phyloP scores from a whole-genome alignment of 2,113 vertebrate species.

The Phainopepla nitens region DNA sequence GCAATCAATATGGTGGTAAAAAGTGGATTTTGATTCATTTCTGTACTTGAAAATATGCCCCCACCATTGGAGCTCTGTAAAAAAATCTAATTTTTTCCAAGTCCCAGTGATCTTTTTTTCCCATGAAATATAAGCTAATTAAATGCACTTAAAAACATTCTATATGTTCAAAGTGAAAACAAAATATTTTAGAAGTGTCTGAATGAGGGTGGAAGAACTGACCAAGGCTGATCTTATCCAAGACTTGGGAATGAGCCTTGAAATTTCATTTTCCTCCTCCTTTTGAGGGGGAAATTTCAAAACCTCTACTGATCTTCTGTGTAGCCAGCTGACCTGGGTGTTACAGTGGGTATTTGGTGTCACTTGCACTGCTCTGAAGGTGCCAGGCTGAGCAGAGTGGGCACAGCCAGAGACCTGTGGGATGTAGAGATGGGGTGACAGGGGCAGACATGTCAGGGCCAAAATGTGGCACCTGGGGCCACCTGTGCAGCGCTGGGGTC shows the following conservation, averaged over 20 bases:
- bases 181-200: neutral
- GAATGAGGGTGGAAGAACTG: constrained; percentile 24
- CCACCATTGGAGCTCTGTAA: neutral
- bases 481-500: accelerated
- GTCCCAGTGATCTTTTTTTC: neutral
- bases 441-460: accelerated
- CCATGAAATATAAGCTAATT: neutral
- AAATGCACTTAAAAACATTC: neutral
- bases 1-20: neutral
- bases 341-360: accelerated
- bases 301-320: neutral
- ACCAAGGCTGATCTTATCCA: constrained; percentile 2
- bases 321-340: accelerated
- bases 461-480: neutral
- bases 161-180: neutral
- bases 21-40: neutral
- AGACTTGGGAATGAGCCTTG: neutral
- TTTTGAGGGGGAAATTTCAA: neutral
- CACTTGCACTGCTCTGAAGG: neutral
- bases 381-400: neutral
- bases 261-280: neutral
- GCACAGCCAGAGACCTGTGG: neutral
- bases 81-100: neutral
- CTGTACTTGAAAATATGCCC: neutral
- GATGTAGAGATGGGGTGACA: accelerated